A percentile compares a stretch with the other conserved stretches of the same genome.
Conservation (phyloP, 2,113 vertebrate genomes). For the Oreocharis arfaki region DNA sequence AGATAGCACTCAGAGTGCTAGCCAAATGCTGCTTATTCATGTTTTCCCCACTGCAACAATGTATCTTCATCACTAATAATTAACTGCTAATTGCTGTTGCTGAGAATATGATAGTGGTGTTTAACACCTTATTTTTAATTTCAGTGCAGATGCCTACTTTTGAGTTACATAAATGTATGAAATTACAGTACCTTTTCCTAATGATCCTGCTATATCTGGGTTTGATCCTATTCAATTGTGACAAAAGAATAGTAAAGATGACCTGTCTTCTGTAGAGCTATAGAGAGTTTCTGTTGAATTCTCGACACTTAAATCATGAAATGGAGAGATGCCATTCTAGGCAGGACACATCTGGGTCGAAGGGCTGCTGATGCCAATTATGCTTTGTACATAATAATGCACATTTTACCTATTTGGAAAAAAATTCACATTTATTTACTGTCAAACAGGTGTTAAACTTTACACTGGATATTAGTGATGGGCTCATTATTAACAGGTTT, state of each 20-base stretch:
- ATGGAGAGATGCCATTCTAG: background rate
- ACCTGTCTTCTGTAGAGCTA: slow-evolving; percentile 3
- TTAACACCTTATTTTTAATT: slow-evolving; percentile 26
- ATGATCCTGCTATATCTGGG: background rate
- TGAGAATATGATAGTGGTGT: background rate
- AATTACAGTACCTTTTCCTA: slow-evolving; percentile 42
- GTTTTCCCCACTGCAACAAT: slow-evolving; percentile 43
- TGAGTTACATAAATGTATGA: slow-evolving; percentile 27
- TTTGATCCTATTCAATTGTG: background rate
- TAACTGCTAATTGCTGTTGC: slow-evolving; percentile 46
- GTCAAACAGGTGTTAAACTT: slow-evolving; percentile 99
- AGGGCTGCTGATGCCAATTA: slow-evolving; percentile 52
- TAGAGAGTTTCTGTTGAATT: background rate
- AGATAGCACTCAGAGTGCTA: background rate
- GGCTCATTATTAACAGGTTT: slow-evolving; percentile 95
- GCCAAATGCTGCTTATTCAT: slow-evolving; percentile 42
- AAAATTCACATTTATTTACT: slow-evolving; percentile 99
- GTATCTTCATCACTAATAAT: slow-evolving; percentile 48
- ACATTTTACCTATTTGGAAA: slow-evolving; percentile 84
- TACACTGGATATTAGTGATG: slow-evolving; percentile 98
- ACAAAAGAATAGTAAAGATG: slow-evolving; percentile 1
- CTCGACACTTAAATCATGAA: background rate
- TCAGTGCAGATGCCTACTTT: background rate
- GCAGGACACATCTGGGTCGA: background rate
- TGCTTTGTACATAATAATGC: slow-evolving; percentile 69